These are phyloP conservation scores for Eufriesea mexicana DNA, from an alignment of 1,140 invertebrate species.

Conservation along the genomic window DNA sequence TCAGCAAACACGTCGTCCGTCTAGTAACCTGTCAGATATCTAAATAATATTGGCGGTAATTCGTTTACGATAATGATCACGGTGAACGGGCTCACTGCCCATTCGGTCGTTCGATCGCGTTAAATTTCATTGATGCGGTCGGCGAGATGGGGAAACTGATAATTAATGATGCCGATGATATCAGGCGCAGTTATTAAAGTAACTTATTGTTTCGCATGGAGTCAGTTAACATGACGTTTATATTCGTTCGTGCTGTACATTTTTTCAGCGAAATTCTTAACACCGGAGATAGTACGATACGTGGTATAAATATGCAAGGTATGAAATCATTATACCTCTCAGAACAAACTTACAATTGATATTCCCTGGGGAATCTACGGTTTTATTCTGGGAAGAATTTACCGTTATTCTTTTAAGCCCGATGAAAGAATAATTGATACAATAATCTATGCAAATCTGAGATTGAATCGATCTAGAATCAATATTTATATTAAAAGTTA, in stretches of 20 bases:
- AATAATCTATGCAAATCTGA: too few species aligned
- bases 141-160: conserved; percentile 41
- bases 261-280: not conserved
- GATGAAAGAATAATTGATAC: too few species aligned
- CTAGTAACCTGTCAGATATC: conserved; percentile 37
- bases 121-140: conserved; percentile 48
- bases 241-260: not conserved
- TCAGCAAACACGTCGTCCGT: conserved; percentile 14
- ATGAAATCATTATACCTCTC: too few species aligned
- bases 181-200: conserved; percentile 27
- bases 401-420: too few species aligned
- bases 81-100: conserved; percentile 1
- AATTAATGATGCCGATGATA: conserved; percentile 48
- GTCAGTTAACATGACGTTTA: not conserved
- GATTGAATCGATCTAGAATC: too few species aligned
- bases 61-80: conserved; percentile 42
- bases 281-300: too few species aligned
- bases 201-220: conserved; percentile 33
- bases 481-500: too few species aligned
- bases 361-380: too few species aligned
- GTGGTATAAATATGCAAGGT: too few species aligned
- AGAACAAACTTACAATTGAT: too few species aligned
- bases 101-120: conserved; percentile 17
- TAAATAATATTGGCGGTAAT: conserved; percentile 49
- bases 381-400: too few species aligned